Percentiles rank a stretch among this genome's conserved stretches.
phyloP scores from a whole-genome alignment of 1,140 invertebrate genomes.

The Paralvinella palmiformis region DNA sequence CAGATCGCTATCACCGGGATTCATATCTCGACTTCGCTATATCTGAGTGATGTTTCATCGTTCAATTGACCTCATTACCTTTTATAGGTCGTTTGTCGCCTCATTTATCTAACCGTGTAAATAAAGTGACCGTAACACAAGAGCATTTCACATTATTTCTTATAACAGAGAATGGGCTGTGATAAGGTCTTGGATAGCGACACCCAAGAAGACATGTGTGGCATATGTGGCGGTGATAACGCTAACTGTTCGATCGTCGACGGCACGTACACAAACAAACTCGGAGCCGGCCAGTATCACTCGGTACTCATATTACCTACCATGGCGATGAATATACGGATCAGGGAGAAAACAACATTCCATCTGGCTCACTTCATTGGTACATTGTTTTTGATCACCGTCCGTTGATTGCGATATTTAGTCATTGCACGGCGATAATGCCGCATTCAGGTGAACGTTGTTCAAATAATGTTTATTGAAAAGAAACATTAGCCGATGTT shows the following conservation, averaged over 20 bases:
- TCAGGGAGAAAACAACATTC: background rate
- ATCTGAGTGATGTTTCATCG: background rate
- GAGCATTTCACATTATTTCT: background rate
- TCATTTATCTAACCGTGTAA: background rate
- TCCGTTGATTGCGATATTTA: too few species aligned
- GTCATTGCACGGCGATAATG: too few species aligned
- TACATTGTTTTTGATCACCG: background rate
- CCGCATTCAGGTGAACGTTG: too few species aligned
- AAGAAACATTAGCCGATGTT: too few species aligned
- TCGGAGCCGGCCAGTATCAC: slow-evolving; percentile 8
- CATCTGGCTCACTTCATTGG: slow-evolving; percentile 17
- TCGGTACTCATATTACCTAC: slow-evolving; percentile 5
- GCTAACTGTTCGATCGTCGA: slow-evolving; percentile 58
- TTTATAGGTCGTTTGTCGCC: background rate
- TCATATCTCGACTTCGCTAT: too few species aligned
- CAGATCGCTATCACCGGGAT: too few species aligned
- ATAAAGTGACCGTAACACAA: background rate
- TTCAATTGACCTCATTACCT: background rate
- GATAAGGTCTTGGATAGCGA: slow-evolving; percentile 72
- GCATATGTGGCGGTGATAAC: slow-evolving; percentile 76
- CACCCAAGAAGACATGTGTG: slow-evolving; percentile 69
- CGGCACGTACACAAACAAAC: slow-evolving; percentile 8
- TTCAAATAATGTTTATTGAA: too few species aligned
- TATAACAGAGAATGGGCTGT: slow-evolving; percentile 65
- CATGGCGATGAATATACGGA: slow-evolving; percentile 2